Conservation (phyloP, 2,113 vertebrate genomes). For the Dipodomys ordii region DNA sequence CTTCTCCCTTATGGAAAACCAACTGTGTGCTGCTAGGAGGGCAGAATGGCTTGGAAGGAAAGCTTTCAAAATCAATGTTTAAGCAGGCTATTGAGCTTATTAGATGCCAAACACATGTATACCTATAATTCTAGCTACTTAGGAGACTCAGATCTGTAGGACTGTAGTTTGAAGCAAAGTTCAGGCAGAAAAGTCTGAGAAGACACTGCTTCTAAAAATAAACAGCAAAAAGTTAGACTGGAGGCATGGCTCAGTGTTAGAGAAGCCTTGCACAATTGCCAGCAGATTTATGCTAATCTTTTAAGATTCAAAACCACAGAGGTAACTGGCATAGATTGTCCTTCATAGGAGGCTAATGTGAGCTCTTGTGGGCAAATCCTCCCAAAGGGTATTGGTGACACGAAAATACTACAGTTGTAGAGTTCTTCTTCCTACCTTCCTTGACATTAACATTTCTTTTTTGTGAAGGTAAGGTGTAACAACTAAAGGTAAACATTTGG, state of each 20-base stretch:
- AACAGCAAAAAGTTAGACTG: no score
- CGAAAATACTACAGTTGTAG: not conserved
- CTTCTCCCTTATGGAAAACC: slow-evolving; percentile 48
- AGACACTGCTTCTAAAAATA: not conserved
- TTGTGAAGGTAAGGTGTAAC: slow-evolving; percentile 33
- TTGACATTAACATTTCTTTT: slow-evolving; percentile 10
- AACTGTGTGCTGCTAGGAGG: not conserved
- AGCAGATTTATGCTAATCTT: not conserved
- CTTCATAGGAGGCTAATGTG: not conserved
- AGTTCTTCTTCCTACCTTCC: not conserved
- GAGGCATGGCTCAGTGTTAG: not conserved
- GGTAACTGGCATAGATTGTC: not conserved
- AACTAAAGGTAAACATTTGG: not conserved
- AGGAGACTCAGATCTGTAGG: no score
- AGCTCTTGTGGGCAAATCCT: not conserved
- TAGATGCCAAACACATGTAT: not conserved
- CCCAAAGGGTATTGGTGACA: not conserved
- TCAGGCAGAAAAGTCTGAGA: no score
- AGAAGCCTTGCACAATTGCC: not conserved
- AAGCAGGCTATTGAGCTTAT: not conserved
- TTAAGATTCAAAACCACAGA: not conserved
- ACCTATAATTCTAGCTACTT: no score
- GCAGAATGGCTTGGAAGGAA: not conserved
- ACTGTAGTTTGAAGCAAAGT: no score
- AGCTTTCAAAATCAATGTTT: slow-evolving; percentile 43